Base-by-base conservation (phyloP, 2,888 invertebrate genomes). In the Lithophane leautieri region DNA sequence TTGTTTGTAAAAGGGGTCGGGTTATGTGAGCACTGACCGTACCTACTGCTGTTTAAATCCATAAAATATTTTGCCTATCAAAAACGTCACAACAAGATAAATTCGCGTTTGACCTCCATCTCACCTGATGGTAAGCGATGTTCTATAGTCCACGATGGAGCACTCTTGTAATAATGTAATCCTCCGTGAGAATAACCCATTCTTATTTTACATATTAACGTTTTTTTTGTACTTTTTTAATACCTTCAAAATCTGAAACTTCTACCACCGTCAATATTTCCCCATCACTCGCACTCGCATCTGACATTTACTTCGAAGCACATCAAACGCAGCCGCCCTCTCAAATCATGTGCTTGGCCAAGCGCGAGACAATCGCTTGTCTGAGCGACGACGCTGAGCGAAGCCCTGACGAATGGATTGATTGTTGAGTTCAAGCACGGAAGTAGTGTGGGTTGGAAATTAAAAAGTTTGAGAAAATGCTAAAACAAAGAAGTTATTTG, bases 361-460 rank as follows among this genome's bases (percentile, higher is more conserved):
- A 81, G 88, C 89, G 79, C 47, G 73, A 83, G 79, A 80, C 81
- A 75, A 87, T 85, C 83, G 80, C 78, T 88, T 86, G 89, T 84
- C 83, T 79, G 88, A 72, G 73, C 69, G 70, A 71, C 68, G 40
- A 71, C 68, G 40, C 22, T 1, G 42, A 34, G 76, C 34, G 67
- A 8, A 25, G 58, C 69, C 68, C 25, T 34, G 63, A 70, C 78
- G 76, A 79, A 81, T 83, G 79, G 83, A 82, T 81, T 76, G 76
- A 75, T 50, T 73, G 79, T 74, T 1, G 42, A 74, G 58, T 19
- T 62, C 47, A 25, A 78, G 47, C 28, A 16, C 50, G 58, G 62
- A 66, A 54, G 58, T 67, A 56, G 67, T 42, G 8, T 52, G 50
- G 34, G 8, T 42, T 14, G 40, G 44, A n/a, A 54, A 62, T 56